Percentiles rank a stretch among this genome's conserved stretches.
phyloP scores from a whole-genome alignment of 2,888 invertebrate genomes.

The Amphiduros pacificus region DNA sequence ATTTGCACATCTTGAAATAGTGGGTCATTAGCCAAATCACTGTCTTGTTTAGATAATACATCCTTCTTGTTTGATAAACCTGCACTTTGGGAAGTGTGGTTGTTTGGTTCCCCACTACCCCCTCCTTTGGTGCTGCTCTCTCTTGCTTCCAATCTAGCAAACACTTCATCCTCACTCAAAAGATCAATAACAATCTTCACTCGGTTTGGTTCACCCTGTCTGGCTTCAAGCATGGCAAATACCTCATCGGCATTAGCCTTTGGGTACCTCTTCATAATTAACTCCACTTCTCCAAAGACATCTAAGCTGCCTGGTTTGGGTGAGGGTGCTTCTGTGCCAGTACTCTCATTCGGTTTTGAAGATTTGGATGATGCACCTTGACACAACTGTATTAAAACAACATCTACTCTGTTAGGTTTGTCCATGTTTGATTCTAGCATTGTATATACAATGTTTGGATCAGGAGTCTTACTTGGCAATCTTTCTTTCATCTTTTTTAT shows the following conservation, averaged over 20 bases:
- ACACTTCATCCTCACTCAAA: too few species aligned
- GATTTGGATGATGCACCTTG: too few species aligned
- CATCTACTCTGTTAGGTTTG: background rate
- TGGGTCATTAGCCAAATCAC: constrained; percentile 35
- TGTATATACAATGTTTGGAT: background rate
- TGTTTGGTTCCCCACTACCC: background rate
- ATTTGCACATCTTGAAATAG: constrained; percentile 43
- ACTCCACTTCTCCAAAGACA: constrained; percentile 7
- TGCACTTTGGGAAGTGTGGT: background rate
- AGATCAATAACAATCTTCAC: constrained; percentile 7
- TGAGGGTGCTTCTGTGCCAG: too few species aligned
- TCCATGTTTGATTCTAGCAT: background rate
- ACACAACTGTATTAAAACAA: too few species aligned
- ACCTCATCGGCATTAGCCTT: constrained; percentile 14
- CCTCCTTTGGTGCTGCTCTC: background rate
- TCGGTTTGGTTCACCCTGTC: background rate
- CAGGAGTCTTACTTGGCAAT: background rate
- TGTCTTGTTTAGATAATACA: too few species aligned
- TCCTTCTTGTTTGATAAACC: background rate
- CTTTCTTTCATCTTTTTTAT: background rate
- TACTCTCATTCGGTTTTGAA: too few species aligned
- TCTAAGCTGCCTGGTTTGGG: too few species aligned
- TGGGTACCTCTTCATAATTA: background rate
- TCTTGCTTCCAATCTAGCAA: too few species aligned
- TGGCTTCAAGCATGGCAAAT: constrained; percentile 7